Percentiles rank a stretch among this genome's conserved stretches.
Evolutionary conservation across 2,797 vertebrate species (phyloP).

Genomic region (Orientallactaga sibirica): DNA sequence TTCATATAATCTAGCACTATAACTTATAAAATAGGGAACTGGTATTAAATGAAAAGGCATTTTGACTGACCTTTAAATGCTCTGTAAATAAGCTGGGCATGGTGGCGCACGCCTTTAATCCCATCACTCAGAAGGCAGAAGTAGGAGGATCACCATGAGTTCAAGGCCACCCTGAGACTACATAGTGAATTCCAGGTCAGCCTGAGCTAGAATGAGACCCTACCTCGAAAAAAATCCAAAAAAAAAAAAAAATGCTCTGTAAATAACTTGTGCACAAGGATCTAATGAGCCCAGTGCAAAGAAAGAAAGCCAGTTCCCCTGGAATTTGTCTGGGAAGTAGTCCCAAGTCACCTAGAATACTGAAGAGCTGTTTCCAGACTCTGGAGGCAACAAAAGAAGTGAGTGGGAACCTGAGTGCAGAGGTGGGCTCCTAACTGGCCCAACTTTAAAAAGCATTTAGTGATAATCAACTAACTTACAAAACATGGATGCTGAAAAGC

Average conservation of each 20-base stretch:
- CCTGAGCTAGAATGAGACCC: no score
- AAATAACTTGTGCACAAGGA: neutral
- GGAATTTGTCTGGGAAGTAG: neutral
- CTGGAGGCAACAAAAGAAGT: neutral
- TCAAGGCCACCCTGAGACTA: no score
- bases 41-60: neutral
- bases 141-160: no score
- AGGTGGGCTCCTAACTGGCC: neutral
- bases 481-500: constrained; percentile 25
- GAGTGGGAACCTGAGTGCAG: neutral
- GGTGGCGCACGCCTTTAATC: no score
- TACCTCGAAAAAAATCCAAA: no score
- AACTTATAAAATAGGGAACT: constrained; percentile 5
- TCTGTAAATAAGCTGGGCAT: neutral
- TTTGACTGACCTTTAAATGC: constrained; percentile 13
- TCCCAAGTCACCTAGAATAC: neutral
- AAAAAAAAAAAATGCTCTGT: neutral
- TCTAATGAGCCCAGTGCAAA: neutral
- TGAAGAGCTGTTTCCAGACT: neutral
- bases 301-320: neutral
- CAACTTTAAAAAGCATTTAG: neutral
- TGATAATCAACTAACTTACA: constrained; percentile 17
- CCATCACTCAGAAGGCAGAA: no score
- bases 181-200: no score
- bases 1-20: neutral